Conservation (phyloP, 30 jellyfish, hydroid and myxozoan species). For the Pelagia noctiluca region DNA sequence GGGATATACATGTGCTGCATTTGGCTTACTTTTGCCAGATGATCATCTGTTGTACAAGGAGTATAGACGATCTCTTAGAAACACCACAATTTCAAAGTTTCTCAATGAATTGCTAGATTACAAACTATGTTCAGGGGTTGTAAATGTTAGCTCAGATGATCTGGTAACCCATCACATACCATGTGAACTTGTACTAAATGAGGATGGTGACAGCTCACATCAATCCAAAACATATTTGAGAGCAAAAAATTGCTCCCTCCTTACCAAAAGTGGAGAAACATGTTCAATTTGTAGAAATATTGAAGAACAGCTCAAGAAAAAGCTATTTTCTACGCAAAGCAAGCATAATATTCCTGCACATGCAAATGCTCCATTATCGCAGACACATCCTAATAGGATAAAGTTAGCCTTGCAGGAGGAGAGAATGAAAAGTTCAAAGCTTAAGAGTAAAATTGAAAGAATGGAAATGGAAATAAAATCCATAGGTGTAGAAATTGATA, state of each 20-base stretch:
- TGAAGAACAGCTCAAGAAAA: not conserved
- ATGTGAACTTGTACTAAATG: constrained; percentile 24
- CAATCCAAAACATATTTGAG: constrained; percentile 7
- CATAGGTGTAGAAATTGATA: constrained; percentile 26
- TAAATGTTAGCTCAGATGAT: constrained; percentile 17
- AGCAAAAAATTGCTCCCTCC: constrained; percentile 19
- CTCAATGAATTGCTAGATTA: not conserved
- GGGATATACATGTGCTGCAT: not conserved
- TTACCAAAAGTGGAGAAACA: constrained; percentile 1
- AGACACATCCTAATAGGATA: constrained; percentile 42
- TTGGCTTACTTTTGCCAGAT: not conserved
- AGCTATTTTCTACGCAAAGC: not conserved
- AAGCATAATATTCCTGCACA: constrained; percentile 28
- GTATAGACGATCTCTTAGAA: not conserved
- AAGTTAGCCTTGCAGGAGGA: constrained; percentile 57
- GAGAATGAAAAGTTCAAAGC: constrained; percentile 16
- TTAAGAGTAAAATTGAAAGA: constrained; percentile 10
- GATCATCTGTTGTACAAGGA: not conserved
- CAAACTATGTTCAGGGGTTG: not conserved
- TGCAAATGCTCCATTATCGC: constrained; percentile 50
- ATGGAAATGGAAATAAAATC: constrained; percentile 44
- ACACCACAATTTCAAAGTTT: not conserved
- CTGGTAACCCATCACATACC: constrained; percentile 23
- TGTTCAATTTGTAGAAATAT: not conserved
- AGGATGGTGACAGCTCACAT: constrained; percentile 4